phyloP scores from a whole-genome alignment of 2,113 vertebrate species.

The Muntiacus reevesi region DNA sequence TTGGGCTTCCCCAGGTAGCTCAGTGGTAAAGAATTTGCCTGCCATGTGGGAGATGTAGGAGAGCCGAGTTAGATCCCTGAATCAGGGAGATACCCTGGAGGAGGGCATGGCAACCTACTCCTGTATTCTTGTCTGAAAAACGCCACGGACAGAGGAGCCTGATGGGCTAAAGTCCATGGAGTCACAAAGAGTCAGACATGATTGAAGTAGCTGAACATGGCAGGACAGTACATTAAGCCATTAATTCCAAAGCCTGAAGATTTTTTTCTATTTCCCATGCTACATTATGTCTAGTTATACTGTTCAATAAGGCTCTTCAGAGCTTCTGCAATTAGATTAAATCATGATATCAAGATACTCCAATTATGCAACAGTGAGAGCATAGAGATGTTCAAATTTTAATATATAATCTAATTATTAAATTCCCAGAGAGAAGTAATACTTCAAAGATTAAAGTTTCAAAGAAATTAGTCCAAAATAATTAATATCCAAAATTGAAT shows the following conservation, averaged over 20 bases:
- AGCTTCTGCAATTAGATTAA: not conserved
- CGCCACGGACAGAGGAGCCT: not conserved
- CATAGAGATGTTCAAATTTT: not conserved
- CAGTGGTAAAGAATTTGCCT: not conserved
- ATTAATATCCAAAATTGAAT: conserved; percentile 22
- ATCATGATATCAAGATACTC: not conserved
- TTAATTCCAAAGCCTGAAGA: not conserved
- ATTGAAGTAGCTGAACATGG: not conserved
- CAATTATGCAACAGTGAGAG: not conserved
- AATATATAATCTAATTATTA: not conserved
- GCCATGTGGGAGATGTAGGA: not conserved
- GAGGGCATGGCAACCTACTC: not conserved
- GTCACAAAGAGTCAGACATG: not conserved
- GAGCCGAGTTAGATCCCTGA: not conserved
- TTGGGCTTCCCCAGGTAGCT: not conserved
- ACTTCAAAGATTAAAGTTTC: not conserved
- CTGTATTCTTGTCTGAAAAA: not conserved
- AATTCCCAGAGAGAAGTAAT: not conserved
- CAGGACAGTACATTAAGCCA: not conserved
- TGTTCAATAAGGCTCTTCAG: not conserved
- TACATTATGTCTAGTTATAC: not conserved
- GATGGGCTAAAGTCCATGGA: not conserved
- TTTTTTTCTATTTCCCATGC: not conserved
- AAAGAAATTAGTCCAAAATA: not conserved
- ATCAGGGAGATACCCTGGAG: not conserved